phyloP scores from a whole-genome alignment of 2,797 vertebrate species.

The Myotis pilosus region DNA sequence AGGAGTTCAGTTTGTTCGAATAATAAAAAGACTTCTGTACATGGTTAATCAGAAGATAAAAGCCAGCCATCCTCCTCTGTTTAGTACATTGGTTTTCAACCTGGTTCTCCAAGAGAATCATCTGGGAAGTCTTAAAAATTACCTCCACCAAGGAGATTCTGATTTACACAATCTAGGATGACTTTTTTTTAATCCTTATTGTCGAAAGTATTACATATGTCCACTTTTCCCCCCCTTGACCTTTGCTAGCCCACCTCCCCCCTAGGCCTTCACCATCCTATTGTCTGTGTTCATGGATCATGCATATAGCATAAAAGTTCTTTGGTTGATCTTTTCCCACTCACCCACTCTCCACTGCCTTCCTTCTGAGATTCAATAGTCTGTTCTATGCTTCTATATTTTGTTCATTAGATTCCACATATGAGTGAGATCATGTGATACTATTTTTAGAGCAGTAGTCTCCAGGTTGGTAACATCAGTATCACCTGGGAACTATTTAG shows the following conservation, averaged over 20 bases:
- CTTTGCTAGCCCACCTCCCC: too few relatives aligned
- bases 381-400: too few relatives aligned
- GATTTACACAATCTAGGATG: background rate
- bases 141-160: background rate
- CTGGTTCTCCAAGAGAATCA: background rate
- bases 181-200: background rate
- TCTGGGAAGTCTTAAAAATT: conserved; percentile 7
- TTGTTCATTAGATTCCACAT: too few relatives aligned
- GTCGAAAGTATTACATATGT: too few relatives aligned
- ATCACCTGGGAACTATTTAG: conserved; percentile 18
- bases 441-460: background rate
- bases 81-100: conserved; percentile 11
- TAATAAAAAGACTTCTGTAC: conserved; percentile 15
- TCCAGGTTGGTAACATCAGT: background rate
- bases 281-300: too few relatives aligned
- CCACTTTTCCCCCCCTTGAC: too few relatives aligned
- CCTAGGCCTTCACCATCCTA: too few relatives aligned
- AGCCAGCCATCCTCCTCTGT: background rate
- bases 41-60: conserved; percentile 33
- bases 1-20: conserved; percentile 25
- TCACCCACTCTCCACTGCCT: too few relatives aligned
- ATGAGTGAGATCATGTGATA: too few relatives aligned
- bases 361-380: too few relatives aligned
- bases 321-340: too few relatives aligned
- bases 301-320: too few relatives aligned